Percentiles rank a stretch among this genome's conserved stretches.
Evolutionary conservation across 1,140 invertebrate genomes (phyloP).

Genomic region (Latrodectus geometricus): DNA sequence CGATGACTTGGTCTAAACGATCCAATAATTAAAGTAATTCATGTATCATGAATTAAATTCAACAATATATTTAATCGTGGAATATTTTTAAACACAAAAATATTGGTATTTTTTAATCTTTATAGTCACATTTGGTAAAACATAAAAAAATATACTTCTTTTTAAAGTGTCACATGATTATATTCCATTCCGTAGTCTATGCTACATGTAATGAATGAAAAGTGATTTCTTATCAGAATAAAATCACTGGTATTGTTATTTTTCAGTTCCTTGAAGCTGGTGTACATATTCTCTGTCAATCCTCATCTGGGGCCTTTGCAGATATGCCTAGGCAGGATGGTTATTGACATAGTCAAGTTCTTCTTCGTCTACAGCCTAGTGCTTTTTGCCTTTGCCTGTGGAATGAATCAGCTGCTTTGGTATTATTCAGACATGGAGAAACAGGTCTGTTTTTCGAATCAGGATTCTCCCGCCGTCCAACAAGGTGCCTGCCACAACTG

Average conservation of each 20-base stretch:
- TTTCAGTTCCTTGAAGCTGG: constrained; percentile 89
- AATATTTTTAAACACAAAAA: no score
- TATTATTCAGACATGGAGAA: constrained; percentile 97
- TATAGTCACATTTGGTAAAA: no score
- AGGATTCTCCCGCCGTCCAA: not conserved
- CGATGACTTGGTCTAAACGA: no score
- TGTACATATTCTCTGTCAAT: constrained; percentile 99
- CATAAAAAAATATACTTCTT: no score
- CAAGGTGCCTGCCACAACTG: constrained; percentile 87
- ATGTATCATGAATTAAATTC: no score
- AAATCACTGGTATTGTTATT: not conserved
- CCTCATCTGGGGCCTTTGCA: constrained; percentile 97
- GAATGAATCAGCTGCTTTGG: constrained; percentile 88
- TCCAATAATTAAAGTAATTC: no score
- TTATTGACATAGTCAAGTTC: constrained; percentile 98
- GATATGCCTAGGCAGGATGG: constrained; percentile 96
- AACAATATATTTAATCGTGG: no score
- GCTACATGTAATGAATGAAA: no score
- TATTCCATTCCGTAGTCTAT: no score
- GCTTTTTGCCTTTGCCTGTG: constrained; percentile 96
- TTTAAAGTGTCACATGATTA: no score
- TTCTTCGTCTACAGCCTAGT: constrained; percentile 95
- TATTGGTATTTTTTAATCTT: no score
- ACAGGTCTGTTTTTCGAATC: constrained; percentile 74
- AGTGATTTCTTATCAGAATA: no score